Percentiles rank a stretch among this genome's conserved stretches.
Evolutionary conservation across 2,113 vertebrate species (phyloP).

Genomic region (Stercorarius parasiticus): DNA sequence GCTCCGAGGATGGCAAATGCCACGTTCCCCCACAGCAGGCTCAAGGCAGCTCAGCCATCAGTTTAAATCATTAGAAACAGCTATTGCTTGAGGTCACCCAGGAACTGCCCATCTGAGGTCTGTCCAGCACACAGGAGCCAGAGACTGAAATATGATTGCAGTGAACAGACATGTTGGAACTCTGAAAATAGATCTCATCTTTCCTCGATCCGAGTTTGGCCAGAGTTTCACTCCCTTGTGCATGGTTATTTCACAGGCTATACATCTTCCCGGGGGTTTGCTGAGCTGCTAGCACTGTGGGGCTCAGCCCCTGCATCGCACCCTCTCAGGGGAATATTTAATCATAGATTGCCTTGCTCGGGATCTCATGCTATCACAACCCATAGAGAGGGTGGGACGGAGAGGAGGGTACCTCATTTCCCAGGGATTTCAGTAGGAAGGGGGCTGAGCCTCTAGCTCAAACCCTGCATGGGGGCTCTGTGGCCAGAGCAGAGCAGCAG

Average conservation of each 20-base stretch:
- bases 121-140: background rate
- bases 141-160: background rate
- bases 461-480: background rate
- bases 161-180: background rate
- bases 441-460: background rate
- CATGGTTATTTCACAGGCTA: background rate
- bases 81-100: background rate
- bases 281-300: background rate
- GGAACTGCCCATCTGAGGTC: background rate
- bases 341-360: background rate
- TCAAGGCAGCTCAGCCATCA: background rate
- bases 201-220: background rate
- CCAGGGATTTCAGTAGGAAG: background rate
- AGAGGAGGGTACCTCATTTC: background rate
- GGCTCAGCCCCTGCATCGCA: background rate
- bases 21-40: background rate
- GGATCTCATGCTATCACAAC: background rate
- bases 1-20: background rate
- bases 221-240: background rate
- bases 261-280: background rate
- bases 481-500: rapidly evolving
- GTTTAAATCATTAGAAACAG: background rate
- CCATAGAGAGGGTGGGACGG: background rate
- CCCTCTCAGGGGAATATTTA: background rate
- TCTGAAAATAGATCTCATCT: background rate